phyloP scores from a whole-genome alignment of 37 sponge, comb jelly and placozoan species.

The Hormiphora californensis region DNA sequence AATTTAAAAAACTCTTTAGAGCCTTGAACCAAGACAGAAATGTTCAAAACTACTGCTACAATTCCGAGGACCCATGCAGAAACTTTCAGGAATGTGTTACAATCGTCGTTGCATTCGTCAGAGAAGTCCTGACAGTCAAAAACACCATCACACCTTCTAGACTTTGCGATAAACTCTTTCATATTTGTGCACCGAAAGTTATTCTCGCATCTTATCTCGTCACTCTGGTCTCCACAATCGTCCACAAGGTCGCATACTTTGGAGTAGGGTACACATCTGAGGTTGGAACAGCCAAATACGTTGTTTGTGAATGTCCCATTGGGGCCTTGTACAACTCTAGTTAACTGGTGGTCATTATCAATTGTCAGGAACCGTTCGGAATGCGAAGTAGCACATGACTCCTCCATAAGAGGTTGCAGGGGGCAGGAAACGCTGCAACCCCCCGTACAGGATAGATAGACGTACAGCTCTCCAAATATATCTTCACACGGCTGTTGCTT shows the following conservation, averaged over 20 bases:
- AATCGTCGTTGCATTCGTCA: not conserved
- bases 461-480: slow-evolving; percentile 7
- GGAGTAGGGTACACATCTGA: not conserved
- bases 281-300: not conserved
- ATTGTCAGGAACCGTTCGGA: not conserved
- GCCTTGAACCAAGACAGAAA: not conserved
- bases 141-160: not conserved
- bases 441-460: not conserved
- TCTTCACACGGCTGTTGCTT: no score
- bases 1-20: not conserved
- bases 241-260: not conserved
- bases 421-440: not conserved
- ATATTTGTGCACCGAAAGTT: not conserved
- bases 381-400: not conserved
- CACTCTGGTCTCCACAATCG: not conserved
- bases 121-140: slow-evolving; percentile 1
- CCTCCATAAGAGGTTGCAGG: not conserved
- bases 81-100: not conserved
- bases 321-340: not conserved
- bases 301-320: not conserved
- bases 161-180: not conserved
- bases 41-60: not conserved
- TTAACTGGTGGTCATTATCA: not conserved
- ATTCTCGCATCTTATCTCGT: not conserved
- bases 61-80: not conserved